These are phyloP conservation scores for Synergus gifuensis DNA, from an alignment of 2,888 invertebrate species.

Conservation along the genomic window DNA sequence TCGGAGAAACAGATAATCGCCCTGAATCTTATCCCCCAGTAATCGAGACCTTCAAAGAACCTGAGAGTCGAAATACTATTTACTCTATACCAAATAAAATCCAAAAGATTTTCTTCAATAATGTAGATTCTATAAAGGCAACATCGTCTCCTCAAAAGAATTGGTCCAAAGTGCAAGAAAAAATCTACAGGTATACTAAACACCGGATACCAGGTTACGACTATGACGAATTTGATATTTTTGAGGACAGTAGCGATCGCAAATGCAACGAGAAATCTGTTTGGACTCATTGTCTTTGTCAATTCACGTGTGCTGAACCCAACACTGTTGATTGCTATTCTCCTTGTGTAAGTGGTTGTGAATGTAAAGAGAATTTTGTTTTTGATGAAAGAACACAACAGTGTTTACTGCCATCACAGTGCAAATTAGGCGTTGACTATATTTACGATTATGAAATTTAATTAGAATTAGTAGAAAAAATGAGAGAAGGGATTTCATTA, in stretches of 20 bases:
- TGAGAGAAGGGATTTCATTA: slow-evolving; percentile 34
- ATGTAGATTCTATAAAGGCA: neutral
- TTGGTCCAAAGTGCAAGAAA: slow-evolving; percentile 52
- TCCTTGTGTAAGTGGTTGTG: slow-evolving; percentile 72
- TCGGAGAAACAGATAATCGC: slow-evolving; percentile 45
- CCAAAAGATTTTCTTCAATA: neutral
- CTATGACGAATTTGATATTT: slow-evolving; percentile 69
- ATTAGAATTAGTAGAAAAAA: neutral
- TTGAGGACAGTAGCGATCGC: slow-evolving; percentile 53
- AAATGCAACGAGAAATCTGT: slow-evolving; percentile 69
- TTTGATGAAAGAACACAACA: slow-evolving; percentile 65
- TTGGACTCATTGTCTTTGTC: slow-evolving; percentile 74
- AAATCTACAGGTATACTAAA: slow-evolving; percentile 71
- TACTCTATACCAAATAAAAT: neutral
- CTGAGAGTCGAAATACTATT: slow-evolving; percentile 42
- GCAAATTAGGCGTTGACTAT: slow-evolving; percentile 57
- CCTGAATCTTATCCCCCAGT: slow-evolving; percentile 24
- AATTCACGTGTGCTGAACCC: slow-evolving; percentile 71
- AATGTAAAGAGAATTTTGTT: slow-evolving; percentile 73
- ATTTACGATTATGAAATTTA: slow-evolving; percentile 33
- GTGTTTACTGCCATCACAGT: slow-evolving; percentile 69
- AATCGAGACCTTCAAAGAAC: slow-evolving; percentile 50
- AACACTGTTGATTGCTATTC: slow-evolving; percentile 72
- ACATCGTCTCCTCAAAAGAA: neutral
- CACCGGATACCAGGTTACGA: slow-evolving; percentile 72